Conservation (phyloP, 2,888 invertebrate genomes). For the Aromia moschata region DNA sequence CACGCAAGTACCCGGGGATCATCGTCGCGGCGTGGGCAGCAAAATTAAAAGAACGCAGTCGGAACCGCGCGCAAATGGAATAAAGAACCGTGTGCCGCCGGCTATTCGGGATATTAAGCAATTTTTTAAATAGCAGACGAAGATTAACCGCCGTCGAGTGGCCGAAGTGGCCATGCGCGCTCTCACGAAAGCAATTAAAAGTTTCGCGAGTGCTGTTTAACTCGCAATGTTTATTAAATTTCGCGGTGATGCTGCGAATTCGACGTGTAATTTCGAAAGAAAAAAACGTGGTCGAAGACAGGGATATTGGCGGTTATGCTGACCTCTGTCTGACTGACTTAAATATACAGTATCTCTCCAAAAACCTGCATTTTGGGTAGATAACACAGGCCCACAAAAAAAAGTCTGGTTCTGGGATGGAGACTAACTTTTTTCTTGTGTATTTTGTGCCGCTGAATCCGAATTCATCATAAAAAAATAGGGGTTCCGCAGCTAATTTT, state of each 20-base stretch:
- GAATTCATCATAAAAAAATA: too few relatives aligned
- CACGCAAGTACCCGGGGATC: conserved; percentile 28
- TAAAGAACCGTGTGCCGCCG: conserved; percentile 31
- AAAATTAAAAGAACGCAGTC: conserved; percentile 39
- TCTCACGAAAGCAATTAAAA: conserved; percentile 37
- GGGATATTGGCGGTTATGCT: conserved; percentile 25
- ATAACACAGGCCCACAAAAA: too few relatives aligned
- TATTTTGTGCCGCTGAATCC: too few relatives aligned
- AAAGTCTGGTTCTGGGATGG: too few relatives aligned
- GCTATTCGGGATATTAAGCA: conserved; percentile 42
- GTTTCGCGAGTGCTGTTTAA: conserved; percentile 22
- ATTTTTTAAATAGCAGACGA: conserved; percentile 40
- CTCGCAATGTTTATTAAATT: conserved; percentile 30
- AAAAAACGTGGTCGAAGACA: conserved; percentile 30
- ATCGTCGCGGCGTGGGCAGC: conserved; percentile 34
- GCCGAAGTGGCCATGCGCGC: conserved; percentile 33
- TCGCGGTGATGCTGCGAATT: conserved; percentile 21
- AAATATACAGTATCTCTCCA: too few relatives aligned
- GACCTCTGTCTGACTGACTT: too few relatives aligned
- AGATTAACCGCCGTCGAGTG: conserved; percentile 29
- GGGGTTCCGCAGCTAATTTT: too few relatives aligned
- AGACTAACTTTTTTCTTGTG: too few relatives aligned
- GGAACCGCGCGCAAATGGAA: conserved; percentile 33
- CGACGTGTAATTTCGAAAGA: conserved; percentile 28
- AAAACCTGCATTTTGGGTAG: too few relatives aligned